Conservation (phyloP, 2,888 invertebrate species). For the Petrolisthes cinctipes region DNA sequence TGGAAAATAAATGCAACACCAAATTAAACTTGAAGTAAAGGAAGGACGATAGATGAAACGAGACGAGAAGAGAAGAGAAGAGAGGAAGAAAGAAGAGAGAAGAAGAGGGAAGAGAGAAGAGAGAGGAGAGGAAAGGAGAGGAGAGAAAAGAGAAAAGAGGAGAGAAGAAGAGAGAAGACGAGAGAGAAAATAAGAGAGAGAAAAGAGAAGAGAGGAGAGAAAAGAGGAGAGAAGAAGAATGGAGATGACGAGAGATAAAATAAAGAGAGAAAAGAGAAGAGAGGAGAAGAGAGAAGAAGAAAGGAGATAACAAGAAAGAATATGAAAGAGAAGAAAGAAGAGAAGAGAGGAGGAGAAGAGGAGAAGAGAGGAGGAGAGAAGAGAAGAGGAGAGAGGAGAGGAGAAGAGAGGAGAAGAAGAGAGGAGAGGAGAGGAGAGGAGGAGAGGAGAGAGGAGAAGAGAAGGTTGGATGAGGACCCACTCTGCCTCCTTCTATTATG, state of each 20-base stretch:
- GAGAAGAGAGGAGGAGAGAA: neutral
- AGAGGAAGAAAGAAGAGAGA: neutral
- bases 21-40: too few species aligned
- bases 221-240: neutral
- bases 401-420: neutral
- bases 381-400: neutral
- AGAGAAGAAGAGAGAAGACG: neutral
- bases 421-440: neutral
- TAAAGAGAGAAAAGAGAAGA: neutral
- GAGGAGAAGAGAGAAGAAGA: neutral
- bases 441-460: constrained; percentile 7
- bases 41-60: too few species aligned
- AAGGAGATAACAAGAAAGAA: neutral
- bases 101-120: neutral
- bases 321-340: neutral
- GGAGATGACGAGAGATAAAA: neutral
- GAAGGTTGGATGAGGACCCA: neutral
- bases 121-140: neutral
- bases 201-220: neutral
- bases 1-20: too few species aligned
- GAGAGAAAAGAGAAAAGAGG: neutral
- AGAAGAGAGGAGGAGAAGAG: neutral
- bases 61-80: neutral
- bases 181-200: neutral
- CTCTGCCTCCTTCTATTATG: constrained; percentile 37